Percentiles rank a stretch among this genome's conserved stretches.
phyloP scores from a whole-genome alignment of 2,113 vertebrate genomes.

The Podarcis muralis region DNA sequence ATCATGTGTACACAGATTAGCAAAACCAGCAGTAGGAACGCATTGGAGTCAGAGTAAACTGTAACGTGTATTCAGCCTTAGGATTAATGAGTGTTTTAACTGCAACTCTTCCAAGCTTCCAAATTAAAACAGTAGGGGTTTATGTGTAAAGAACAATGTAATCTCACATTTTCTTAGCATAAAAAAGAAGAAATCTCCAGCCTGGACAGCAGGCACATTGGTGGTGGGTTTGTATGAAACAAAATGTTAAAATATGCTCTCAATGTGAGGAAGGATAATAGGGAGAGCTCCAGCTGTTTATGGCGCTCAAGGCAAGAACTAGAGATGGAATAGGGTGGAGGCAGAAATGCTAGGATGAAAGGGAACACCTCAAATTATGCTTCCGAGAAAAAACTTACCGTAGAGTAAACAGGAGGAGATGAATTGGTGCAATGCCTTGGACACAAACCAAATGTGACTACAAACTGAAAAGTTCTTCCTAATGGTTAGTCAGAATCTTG shows the following conservation, averaged over 20 bases:
- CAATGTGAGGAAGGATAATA: background rate
- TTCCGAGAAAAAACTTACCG: background rate
- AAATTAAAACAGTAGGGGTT: slow-evolving; percentile 33
- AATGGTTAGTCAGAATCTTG: too few species aligned
- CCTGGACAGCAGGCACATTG: slow-evolving; percentile 3
- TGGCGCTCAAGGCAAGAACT: background rate
- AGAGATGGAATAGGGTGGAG: background rate
- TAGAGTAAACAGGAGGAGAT: too few species aligned
- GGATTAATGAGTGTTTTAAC: background rate
- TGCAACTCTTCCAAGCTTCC: slow-evolving; percentile 20
- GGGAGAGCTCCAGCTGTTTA: background rate
- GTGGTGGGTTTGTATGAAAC: background rate
- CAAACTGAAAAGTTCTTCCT: too few species aligned
- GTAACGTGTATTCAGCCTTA: background rate
- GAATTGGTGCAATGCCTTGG: too few species aligned
- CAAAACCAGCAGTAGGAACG: too few species aligned
- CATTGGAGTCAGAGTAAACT: too few species aligned
- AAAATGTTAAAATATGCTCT: background rate
- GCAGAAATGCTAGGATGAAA: background rate
- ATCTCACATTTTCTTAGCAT: background rate
- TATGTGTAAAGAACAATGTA: slow-evolving; percentile 16
- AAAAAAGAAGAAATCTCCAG: background rate
- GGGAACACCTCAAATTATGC: background rate
- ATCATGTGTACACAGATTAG: too few species aligned
- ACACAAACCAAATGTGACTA: too few species aligned